Percentiles rank a stretch among this genome's conserved stretches.
Evolutionary conservation across 2,797 vertebrate genomes (phyloP).

Genomic region (Arremon brunneinucha): DNA sequence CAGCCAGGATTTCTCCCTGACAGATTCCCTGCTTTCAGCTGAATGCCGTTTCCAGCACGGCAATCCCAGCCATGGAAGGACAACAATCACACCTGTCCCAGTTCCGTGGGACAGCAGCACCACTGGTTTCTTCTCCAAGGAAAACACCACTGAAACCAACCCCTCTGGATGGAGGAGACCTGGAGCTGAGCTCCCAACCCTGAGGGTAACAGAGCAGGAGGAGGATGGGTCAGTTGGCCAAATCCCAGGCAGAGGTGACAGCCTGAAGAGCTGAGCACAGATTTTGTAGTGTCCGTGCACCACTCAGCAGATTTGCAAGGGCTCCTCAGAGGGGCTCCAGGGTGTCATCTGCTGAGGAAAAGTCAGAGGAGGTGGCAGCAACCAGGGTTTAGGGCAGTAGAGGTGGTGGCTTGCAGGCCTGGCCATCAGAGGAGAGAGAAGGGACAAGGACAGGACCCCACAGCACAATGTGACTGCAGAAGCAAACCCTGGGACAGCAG

Average conservation of each 20-base stretch:
- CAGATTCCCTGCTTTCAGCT: not conserved
- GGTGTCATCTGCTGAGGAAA: not conserved
- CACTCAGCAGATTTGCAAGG: not conserved
- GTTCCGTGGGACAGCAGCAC: not conserved
- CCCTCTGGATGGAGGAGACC: not conserved
- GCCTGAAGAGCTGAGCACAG: not conserved
- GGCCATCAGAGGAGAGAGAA: not conserved
- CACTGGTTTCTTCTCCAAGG: not conserved
- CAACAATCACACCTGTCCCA: not conserved
- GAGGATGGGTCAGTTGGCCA: not conserved
- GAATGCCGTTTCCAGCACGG: fast-evolving
- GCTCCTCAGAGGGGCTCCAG: not conserved
- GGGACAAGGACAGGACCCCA: not conserved
- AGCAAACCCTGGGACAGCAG: not conserved
- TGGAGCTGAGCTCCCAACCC: not conserved
- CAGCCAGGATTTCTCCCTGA: not conserved
- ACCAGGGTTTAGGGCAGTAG: not conserved
- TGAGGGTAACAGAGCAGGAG: not conserved
- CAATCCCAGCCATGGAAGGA: not conserved
- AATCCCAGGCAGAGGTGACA: not conserved
- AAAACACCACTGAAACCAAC: not conserved
- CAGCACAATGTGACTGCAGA: not conserved
- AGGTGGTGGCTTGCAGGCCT: not conserved
- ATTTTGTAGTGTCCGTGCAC: fast-evolving
- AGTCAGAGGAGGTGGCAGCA: not conserved